Percentiles rank a stretch among this genome's conserved stretches.
Conservation (phyloP, 2,797 vertebrate genomes). For the Microtus californicus region DNA sequence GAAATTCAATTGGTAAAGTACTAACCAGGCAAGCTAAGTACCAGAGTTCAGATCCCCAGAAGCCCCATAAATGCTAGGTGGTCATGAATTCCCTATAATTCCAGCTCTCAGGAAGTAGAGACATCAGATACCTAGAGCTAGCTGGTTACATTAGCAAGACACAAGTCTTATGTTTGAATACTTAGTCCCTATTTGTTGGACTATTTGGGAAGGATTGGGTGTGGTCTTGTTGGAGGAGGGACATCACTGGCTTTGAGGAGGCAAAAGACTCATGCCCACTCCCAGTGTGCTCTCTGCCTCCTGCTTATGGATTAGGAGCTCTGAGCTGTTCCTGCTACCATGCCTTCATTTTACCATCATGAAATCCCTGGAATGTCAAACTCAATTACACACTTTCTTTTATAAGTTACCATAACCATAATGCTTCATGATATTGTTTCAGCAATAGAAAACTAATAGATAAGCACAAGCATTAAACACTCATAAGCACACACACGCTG, state of each 20-base stretch:
- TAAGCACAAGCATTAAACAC: background rate
- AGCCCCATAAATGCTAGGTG: background rate
- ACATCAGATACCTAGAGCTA: background rate
- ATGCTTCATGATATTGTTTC: background rate
- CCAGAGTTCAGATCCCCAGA: background rate
- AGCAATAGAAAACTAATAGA: background rate
- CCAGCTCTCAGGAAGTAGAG: background rate
- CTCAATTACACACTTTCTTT: background rate
- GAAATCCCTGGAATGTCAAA: background rate
- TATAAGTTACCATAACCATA: background rate
- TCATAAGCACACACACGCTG: background rate
- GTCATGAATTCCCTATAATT: background rate
- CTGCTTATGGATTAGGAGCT: background rate
- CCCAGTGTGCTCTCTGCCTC: no score
- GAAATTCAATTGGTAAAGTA: background rate
- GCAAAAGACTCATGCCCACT: background rate
- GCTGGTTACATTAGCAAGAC: background rate
- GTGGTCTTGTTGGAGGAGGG: background rate
- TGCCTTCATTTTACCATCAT: background rate
- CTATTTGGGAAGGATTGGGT: background rate
- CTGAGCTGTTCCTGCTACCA: background rate
- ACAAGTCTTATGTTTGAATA: background rate
- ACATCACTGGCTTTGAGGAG: background rate
- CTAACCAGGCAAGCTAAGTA: background rate
- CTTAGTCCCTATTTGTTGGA: background rate